Evolutionary conservation across 35 echinoderm and acorn worm species (phyloP).

Genomic region (Eucidaris tribuloides): DNA sequence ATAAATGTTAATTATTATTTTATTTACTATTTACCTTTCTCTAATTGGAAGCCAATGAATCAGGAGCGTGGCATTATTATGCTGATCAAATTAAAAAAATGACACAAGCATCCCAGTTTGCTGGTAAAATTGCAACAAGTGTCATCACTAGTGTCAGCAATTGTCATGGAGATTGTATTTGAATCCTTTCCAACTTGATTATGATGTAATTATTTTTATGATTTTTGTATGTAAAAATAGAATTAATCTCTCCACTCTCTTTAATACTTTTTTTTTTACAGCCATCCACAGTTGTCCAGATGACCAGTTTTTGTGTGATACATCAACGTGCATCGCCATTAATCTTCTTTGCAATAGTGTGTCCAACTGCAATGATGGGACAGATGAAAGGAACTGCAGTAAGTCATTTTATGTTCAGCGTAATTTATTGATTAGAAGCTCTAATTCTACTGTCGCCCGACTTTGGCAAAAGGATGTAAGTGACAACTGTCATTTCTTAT

Average conservation of each 20-base stretch:
- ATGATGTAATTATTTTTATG: background rate
- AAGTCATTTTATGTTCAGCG: too few relatives aligned
- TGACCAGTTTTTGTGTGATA: background rate
- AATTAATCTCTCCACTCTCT: background rate
- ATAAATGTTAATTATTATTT: too few relatives aligned
- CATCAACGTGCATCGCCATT: background rate
- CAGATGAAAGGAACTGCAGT: constrained; percentile 7
- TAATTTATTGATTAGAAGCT: too few relatives aligned
- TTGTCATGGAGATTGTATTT: background rate
- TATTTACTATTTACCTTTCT: too few relatives aligned
- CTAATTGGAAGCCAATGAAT: too few relatives aligned
- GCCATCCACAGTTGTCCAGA: background rate
- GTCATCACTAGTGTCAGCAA: background rate
- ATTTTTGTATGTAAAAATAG: background rate
- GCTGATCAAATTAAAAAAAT: background rate
- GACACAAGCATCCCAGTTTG: too few relatives aligned
- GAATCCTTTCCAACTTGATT: background rate
- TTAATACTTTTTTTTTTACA: background rate
- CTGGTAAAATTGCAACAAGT: too few relatives aligned
- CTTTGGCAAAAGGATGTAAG: background rate
- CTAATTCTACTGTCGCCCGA: too few relatives aligned
- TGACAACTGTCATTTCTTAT: background rate
- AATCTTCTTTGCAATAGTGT: background rate
- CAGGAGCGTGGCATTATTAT: too few relatives aligned
- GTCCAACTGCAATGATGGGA: background rate